Evolutionary conservation across 2,797 vertebrate species (phyloP).

Genomic region (Buceros bicornis): DNA sequence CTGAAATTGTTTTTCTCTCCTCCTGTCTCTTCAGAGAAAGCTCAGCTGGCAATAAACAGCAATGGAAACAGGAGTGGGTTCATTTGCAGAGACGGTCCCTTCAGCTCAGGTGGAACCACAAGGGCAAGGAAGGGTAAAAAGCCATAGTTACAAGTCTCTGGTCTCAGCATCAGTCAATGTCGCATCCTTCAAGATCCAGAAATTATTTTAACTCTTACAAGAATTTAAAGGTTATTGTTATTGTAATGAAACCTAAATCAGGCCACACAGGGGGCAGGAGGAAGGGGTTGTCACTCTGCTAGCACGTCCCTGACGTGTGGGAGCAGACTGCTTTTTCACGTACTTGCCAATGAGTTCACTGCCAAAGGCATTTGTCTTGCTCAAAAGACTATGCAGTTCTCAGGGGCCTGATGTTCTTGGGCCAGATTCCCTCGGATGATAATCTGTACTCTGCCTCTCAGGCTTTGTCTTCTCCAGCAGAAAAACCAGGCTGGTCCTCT

Average conservation of each 20-base stretch:
- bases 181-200: neutral
- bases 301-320: rapidly evolving
- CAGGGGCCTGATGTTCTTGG: neutral
- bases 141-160: neutral
- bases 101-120: neutral
- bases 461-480: neutral
- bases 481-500: neutral
- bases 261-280: rapidly evolving
- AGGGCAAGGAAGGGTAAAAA: neutral
- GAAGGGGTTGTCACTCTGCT: neutral
- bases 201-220: neutral
- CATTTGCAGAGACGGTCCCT: neutral
- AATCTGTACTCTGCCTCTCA: neutral
- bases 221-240: neutral
- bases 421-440: neutral
- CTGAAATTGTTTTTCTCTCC: neutral
- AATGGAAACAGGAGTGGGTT: neutral
- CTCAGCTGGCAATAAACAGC: neutral
- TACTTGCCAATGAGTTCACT: neutral
- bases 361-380: neutral
- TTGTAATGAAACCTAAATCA: neutral
- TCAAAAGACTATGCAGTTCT: neutral
- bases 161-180: neutral
- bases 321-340: neutral
- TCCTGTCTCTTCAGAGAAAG: neutral